Evolutionary conservation across 2,113 vertebrate genomes (phyloP).

Genomic region (Boleophthalmus pectinirostris): DNA sequence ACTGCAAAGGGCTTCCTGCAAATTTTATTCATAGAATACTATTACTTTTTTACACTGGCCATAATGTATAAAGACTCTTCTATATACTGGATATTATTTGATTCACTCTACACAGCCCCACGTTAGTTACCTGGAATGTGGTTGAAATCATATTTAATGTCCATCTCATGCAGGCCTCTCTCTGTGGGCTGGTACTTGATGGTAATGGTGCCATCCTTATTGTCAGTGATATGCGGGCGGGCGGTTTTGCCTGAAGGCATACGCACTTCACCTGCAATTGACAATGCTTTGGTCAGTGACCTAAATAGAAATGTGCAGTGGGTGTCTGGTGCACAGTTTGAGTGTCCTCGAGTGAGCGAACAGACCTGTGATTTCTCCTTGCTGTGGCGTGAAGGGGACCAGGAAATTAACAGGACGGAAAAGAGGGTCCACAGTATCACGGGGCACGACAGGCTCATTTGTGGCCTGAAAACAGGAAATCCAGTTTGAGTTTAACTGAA

Average conservation of each 20-base stretch:
- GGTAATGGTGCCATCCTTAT: constrained; percentile 93
- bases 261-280: constrained; percentile 86
- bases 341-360: constrained; percentile 2
- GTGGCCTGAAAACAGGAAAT: constrained; percentile 80
- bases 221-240: constrained; percentile 89
- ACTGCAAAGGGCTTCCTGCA: constrained; percentile 92
- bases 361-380: constrained; percentile 93
- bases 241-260: constrained; percentile 95
- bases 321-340: constrained; percentile 5
- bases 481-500: constrained; percentile 22
- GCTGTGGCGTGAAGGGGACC: constrained; percentile 92
- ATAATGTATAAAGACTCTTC: not conserved
- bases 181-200: constrained; percentile 91
- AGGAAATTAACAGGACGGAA: constrained; percentile 93
- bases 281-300: constrained; percentile 23
- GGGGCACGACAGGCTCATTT: constrained; percentile 85
- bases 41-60: not conserved
- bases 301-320: constrained; percentile 12
- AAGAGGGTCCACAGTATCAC: constrained; percentile 83
- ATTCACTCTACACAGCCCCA: not conserved
- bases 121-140: constrained; percentile 89
- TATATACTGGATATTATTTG: not conserved
- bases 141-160: constrained; percentile 95
- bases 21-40: not conserved
- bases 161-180: constrained; percentile 95